Conservation (phyloP, 2,888 invertebrate species). For the Terebella lapidaria region DNA sequence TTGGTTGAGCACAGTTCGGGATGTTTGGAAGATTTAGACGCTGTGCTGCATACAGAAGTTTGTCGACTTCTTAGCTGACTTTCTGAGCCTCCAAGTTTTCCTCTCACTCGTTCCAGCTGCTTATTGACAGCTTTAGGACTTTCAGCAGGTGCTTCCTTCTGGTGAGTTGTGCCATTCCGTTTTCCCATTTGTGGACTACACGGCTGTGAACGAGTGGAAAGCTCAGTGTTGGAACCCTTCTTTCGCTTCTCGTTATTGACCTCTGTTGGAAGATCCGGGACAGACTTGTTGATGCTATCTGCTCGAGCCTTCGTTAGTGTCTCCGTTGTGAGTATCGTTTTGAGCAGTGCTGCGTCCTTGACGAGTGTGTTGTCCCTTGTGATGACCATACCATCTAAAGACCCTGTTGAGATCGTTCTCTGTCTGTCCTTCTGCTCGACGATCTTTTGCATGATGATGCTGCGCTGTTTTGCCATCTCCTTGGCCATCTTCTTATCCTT, state of each 20-base stretch:
- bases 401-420: constrained; percentile 49
- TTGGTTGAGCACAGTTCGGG: neutral
- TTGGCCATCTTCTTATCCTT: neutral
- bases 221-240: neutral
- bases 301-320: neutral
- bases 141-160: too few species aligned
- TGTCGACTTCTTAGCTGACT: too few species aligned
- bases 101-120: neutral
- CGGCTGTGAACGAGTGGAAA: neutral
- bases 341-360: constrained; percentile 6
- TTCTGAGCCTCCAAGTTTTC: neutral
- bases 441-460: constrained; percentile 47
- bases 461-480: neutral
- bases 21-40: too few species aligned
- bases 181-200: neutral
- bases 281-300: neutral
- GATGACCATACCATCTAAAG: constrained; percentile 50
- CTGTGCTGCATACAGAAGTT: neutral
- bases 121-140: neutral
- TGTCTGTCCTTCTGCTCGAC: constrained; percentile 49
- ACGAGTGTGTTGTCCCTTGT: constrained; percentile 48
- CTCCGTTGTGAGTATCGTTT: neutral
- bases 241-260: neutral
- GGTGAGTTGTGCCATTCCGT: too few species aligned
- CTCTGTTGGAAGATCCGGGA: neutral